Percentiles rank a stretch among this genome's conserved stretches.
Evolutionary conservation across 1,140 invertebrate species (phyloP).

Genomic region (Zaprionus davidi): DNA sequence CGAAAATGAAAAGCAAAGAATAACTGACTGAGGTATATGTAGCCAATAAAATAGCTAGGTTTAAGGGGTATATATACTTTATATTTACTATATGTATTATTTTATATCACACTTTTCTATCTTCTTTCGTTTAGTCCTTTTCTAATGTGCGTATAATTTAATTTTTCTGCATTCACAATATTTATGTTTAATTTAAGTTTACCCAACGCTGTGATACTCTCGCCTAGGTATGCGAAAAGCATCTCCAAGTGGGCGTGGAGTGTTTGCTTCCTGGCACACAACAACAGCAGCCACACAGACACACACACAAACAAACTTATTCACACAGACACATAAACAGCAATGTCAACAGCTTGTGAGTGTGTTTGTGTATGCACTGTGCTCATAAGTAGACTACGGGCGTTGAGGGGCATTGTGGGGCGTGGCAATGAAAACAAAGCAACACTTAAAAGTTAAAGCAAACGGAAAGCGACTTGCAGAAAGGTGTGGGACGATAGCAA

Average conservation of each 20-base stretch:
- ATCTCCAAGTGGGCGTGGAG: constrained; percentile 64
- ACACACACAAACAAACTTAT: constrained; percentile 38
- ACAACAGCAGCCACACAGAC: constrained; percentile 35
- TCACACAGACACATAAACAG: constrained; percentile 50
- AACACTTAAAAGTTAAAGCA: constrained; percentile 79
- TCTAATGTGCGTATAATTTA: neutral
- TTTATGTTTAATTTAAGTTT: neutral
- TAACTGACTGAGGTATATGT: too few relatives aligned
- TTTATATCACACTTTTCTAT: too few relatives aligned
- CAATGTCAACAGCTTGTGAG: constrained; percentile 71
- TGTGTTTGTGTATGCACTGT: constrained; percentile 45
- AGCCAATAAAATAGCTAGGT: too few relatives aligned
- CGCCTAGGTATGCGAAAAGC: constrained; percentile 31
- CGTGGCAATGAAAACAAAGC: constrained; percentile 65
- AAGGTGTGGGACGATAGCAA: constrained; percentile 16
- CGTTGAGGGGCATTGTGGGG: neutral
- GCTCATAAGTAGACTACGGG: constrained; percentile 60
- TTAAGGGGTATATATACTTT: too few relatives aligned
- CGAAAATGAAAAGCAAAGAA: neutral
- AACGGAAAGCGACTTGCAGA: constrained; percentile 58
- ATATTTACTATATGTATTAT: too few relatives aligned
- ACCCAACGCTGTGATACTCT: neutral
- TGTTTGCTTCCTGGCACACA: constrained; percentile 78
- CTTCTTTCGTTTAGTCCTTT: neutral
- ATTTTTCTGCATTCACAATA: neutral